phyloP scores from a whole-genome alignment of 1,140 invertebrate species.

The Cydia splendana region DNA sequence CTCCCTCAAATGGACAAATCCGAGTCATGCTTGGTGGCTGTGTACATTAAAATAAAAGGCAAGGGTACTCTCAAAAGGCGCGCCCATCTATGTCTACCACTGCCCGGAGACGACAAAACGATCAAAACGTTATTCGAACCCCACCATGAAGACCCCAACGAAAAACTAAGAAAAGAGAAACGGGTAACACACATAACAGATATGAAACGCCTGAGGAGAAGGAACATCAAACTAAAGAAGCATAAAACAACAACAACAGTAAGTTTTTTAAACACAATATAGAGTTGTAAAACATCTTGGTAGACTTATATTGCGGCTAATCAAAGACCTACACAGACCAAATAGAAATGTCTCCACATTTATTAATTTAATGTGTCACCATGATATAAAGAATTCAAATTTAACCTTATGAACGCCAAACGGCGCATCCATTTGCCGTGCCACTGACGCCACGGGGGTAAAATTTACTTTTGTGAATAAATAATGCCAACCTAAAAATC shows the following conservation, averaged over 20 bases:
- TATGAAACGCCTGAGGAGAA: constrained; percentile 82
- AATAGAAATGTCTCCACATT: too few species aligned
- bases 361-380: constrained; percentile 23
- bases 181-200: constrained; percentile 80
- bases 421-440: too few species aligned
- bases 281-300: too few species aligned
- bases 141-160: constrained; percentile 81
- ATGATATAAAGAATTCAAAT: too few species aligned
- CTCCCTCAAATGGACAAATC: constrained; percentile 49
- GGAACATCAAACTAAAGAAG: constrained; percentile 79
- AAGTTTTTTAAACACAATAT: constrained; percentile 30
- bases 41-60: constrained; percentile 55
- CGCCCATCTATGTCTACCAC: constrained; percentile 85
- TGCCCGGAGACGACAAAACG: constrained; percentile 73
- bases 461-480: too few species aligned
- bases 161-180: constrained; percentile 80
- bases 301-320: too few species aligned
- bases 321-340: too few species aligned
- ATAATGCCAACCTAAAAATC: too few species aligned
- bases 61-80: constrained; percentile 70
- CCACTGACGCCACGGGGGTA: too few species aligned
- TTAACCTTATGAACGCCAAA: too few species aligned
- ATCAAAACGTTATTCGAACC: constrained; percentile 80
- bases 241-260: constrained; percentile 50
- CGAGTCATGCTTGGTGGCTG: constrained; percentile 55